Base-by-base conservation (phyloP, 2,113 vertebrate species). In the Pungitius pungitius region DNA sequence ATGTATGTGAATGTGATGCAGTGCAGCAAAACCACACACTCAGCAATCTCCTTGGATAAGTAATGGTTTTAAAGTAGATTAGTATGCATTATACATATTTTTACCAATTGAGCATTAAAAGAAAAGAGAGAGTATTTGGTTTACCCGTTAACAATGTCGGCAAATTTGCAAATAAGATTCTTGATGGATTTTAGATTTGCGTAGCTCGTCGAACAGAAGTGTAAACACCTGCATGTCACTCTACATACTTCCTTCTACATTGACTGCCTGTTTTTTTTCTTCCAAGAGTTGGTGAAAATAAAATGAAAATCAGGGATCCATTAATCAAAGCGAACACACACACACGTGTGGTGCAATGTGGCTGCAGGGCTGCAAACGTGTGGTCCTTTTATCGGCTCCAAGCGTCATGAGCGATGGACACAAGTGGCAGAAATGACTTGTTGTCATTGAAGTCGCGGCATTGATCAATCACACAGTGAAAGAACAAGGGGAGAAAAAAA, bases 391-490 rank as follows among this genome's bases (percentile, higher is more conserved):
- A 75, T 69, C 37, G 56, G 45, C 57, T 77, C 54, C 40, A 39
- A 33, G 80, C 12, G 24, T 24, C 22, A 68, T 88, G 91, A 91
- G 73, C 66, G 77, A 91, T 93, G 82, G 73, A 61, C 74, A 83
- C 69, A 69, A 71, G 59, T 63, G 69, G 70, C 76, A 73, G 57
- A 62, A 79, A 82, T 86, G 90, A 92, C 79, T 64, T 63, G 84
- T 66, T 91, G 91, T 90, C 89, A 87, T 66, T 77, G 45, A 47
- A 85, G 82, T 72, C 60, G 69, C 59, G 63, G 68, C 78, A 83
- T 56, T 90, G 86, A 94, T 94, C 89, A 89, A 92, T 93, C 92
- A 91, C 45, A 56, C 27, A 2, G 30, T 5, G 30, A 3, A 30
- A 30, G 30, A 30, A 30, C 30, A 30, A n/a, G 33, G 33, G 33